A percentile compares a stretch with the other conserved stretches of the same genome.
These are phyloP conservation scores for Malacoraja senta DNA, from an alignment of 2,797 vertebrate genomes.

Conservation along the genomic window DNA sequence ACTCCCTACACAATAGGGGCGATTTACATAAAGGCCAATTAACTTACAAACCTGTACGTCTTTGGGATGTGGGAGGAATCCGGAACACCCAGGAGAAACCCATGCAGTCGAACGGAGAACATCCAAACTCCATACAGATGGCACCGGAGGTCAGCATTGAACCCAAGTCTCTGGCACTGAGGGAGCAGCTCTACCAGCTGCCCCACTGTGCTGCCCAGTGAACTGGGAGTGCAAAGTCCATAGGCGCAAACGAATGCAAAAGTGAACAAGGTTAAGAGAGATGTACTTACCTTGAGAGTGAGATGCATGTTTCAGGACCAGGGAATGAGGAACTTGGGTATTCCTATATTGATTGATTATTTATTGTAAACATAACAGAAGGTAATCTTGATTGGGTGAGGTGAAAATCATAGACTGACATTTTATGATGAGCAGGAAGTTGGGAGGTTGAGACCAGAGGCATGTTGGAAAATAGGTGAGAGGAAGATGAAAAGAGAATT, in stretches of 20 bases:
- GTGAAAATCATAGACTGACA: background rate
- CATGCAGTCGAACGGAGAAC: no score
- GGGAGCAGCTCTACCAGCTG: no score
- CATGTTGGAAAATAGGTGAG: background rate
- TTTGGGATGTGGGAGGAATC: no score
- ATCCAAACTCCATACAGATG: no score
- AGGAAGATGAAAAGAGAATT: background rate
- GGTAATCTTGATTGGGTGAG: background rate
- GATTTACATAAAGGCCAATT: no score
- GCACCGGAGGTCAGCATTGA: no score
- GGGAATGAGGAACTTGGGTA: background rate
- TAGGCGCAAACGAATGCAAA: background rate
- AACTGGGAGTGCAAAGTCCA: background rate
- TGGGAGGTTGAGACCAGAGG: background rate
- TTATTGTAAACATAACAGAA: background rate
- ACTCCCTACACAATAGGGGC: no score
- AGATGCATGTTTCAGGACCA: background rate
- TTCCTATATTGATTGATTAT: background rate
- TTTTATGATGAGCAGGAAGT: background rate
- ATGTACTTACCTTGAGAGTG: background rate
- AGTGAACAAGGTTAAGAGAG: background rate
- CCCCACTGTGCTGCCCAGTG: background rate
- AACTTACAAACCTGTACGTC: no score
- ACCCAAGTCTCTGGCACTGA: no score
- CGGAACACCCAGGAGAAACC: no score